Evolutionary conservation across 2,888 invertebrate genomes (phyloP).

Genomic region (Lasioglossum calceatum): DNA sequence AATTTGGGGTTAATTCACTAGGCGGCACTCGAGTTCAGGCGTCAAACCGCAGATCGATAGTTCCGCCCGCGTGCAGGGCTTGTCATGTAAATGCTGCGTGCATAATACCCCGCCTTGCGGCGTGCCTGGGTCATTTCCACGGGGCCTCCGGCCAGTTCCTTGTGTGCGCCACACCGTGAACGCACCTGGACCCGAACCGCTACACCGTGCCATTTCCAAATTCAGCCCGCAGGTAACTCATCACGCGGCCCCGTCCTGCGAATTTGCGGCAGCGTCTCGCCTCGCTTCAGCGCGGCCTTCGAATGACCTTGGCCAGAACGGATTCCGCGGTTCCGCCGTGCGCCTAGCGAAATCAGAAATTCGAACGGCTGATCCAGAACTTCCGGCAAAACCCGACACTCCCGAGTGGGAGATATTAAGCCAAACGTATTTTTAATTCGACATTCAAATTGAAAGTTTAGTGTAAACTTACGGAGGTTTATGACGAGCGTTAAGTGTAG

Average conservation of each 20-base stretch:
- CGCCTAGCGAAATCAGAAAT: neutral
- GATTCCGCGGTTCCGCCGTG: neutral
- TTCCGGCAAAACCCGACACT: no score
- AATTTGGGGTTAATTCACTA: slow-evolving; percentile 83
- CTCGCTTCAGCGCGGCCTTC: no score
- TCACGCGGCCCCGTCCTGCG: neutral
- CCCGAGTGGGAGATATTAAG: no score
- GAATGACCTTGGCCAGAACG: neutral
- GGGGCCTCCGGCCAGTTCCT: slow-evolving; percentile 42
- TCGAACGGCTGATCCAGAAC: neutral
- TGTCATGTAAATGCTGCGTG: slow-evolving; percentile 82
- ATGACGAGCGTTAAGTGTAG: no score
- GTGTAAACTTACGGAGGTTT: no score
- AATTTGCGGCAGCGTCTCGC: slow-evolving; percentile 15
- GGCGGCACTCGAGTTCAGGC: slow-evolving; percentile 80
- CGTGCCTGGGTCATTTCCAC: slow-evolving; percentile 70
- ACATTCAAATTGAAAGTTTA: no score
- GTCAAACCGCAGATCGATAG: slow-evolving; percentile 84
- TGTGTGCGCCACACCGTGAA: slow-evolving; percentile 25
- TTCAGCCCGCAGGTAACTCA: slow-evolving; percentile 24
- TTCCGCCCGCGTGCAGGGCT: slow-evolving; percentile 74
- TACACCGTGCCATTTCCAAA: slow-evolving; percentile 26
- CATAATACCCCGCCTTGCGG: slow-evolving; percentile 75
- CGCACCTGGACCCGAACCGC: slow-evolving; percentile 29
- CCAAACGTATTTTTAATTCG: no score